phyloP scores from a whole-genome alignment of 2,113 vertebrate genomes.

The Semicossyphus pulcher region DNA sequence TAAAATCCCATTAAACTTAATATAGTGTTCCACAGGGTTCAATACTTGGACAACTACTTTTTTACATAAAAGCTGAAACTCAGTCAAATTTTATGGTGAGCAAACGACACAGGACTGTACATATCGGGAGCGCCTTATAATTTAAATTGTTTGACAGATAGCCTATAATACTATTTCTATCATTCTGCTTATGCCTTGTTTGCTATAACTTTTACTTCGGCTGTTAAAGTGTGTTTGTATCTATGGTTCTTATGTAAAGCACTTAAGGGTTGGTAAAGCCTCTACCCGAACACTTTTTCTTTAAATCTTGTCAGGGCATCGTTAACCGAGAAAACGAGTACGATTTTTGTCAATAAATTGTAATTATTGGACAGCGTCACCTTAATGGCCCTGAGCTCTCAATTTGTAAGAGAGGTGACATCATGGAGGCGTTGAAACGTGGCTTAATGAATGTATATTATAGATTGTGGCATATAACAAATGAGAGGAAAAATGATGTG shows the following conservation, averaged over 20 bases:
- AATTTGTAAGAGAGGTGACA: neutral
- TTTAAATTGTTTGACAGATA: no score
- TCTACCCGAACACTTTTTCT: no score
- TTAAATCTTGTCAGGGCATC: neutral
- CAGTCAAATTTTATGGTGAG: no score
- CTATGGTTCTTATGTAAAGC: no score
- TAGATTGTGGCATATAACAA: neutral
- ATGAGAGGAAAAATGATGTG: neutral
- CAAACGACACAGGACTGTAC: no score
- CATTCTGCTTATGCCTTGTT: no score
- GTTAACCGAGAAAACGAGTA: neutral
- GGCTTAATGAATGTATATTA: neutral
- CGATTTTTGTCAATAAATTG: neutral
- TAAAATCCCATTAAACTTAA: neutral
- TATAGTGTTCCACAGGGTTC: neutral
- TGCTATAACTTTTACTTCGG: no score
- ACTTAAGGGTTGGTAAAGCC: no score
- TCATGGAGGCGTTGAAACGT: neutral
- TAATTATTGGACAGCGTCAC: constrained; percentile 7
- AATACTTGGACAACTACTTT: neutral
- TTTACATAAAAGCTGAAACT: no score
- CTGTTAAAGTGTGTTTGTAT: no score
- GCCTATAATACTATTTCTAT: no score
- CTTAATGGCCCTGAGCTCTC: neutral
- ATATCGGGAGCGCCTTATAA: no score